Conservation (phyloP, 2,113 vertebrate species). For the Entomyzon cyanotis region DNA sequence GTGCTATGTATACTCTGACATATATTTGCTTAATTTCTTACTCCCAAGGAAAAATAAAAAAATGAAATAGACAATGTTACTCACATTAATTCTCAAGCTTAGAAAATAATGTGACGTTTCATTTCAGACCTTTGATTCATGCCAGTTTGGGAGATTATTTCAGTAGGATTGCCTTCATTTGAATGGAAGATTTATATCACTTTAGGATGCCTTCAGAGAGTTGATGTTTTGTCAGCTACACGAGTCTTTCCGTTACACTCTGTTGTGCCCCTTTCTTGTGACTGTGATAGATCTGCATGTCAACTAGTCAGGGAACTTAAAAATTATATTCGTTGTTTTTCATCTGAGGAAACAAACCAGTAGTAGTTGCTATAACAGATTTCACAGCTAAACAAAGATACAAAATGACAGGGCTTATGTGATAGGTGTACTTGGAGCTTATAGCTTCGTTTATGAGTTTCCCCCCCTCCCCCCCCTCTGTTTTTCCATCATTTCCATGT, state of each 20-base stretch:
- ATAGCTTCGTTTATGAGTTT: neutral
- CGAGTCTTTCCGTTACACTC: neutral
- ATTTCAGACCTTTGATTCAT: conserved; percentile 9
- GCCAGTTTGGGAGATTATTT: neutral
- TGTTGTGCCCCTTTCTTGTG: neutral
- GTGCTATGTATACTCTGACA: neutral
- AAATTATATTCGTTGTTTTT: conserved; percentile 11
- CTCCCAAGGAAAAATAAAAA: neutral
- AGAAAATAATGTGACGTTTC: neutral
- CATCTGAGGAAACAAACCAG: conserved; percentile 32
- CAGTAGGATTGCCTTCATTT: neutral
- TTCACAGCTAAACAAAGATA: conserved; percentile 45
- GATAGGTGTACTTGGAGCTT: neutral
- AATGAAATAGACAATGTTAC: neutral
- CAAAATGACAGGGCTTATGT: conserved; percentile 34
- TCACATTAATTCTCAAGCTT: neutral
- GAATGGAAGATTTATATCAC: conserved; percentile 9
- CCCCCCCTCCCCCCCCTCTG: too few species aligned
- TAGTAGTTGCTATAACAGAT: conserved; percentile 21
- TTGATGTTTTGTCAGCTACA: conserved; percentile 14
- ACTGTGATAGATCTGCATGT: neutral
- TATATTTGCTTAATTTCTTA: neutral
- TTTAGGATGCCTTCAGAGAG: conserved; percentile 9
- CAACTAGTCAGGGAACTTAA: conserved; percentile 15
- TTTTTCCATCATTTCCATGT: conserved; percentile 4